Conservation (phyloP, 1,140 invertebrate genomes). For the Bradysia coprophila region DNA sequence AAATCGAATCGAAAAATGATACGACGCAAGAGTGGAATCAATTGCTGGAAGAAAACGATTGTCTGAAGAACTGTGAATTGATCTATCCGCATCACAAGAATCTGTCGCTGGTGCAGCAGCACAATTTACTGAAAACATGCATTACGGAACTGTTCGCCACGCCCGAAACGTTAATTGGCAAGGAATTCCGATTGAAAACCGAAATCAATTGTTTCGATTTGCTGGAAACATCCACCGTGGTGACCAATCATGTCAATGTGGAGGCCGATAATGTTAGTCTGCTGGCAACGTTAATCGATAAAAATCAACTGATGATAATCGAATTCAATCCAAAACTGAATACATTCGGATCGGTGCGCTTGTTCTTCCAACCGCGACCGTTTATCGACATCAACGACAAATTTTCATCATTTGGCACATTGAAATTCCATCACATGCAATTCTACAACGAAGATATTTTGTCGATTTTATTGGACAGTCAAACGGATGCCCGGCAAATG, state of each 20-base stretch:
- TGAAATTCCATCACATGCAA: constrained; percentile 42
- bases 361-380: constrained; percentile 17
- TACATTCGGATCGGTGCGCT: constrained; percentile 10
- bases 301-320: constrained; percentile 14
- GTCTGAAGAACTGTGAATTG: constrained; percentile 42
- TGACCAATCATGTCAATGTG: constrained; percentile 15
- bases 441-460: constrained; percentile 66
- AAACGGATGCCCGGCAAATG: constrained; percentile 26
- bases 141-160: constrained; percentile 51
- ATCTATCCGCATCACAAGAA: constrained; percentile 57
- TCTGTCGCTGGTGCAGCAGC: constrained; percentile 66
- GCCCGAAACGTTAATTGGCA: constrained; percentile 40
- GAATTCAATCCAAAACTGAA: constrained; percentile 10
- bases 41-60: constrained; percentile 52
- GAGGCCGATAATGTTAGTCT: constrained; percentile 9
- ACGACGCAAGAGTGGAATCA: constrained; percentile 56
- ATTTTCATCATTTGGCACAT: constrained; percentile 11
- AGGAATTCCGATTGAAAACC: constrained; percentile 33
- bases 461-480: constrained; percentile 50
- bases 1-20: constrained; percentile 35
- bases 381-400: constrained; percentile 15
- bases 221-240: constrained; percentile 10
- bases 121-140: constrained; percentile 45
- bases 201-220: constrained; percentile 27
- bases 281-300: constrained; percentile 15